Base-by-base conservation (phyloP, 1,140 invertebrate genomes). In the Globodera ellingtonae region DNA sequence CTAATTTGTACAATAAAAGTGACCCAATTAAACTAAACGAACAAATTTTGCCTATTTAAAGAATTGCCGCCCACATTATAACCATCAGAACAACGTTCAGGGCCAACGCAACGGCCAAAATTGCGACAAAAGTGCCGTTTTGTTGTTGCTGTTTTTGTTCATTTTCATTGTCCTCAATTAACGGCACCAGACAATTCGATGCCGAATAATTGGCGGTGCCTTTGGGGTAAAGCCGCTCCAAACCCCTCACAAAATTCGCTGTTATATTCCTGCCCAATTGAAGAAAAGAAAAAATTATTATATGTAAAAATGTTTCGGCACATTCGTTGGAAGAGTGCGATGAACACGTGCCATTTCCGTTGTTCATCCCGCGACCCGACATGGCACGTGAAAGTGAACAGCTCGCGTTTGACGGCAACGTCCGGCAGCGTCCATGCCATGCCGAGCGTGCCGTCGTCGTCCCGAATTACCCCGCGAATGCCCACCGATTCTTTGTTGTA, bases 401-500 rank as follows among this genome's bases (percentile, higher is more conserved):
- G 10, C 46, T 75, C 73, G 8, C 46, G 24, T 18, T n/a, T 13
- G 56, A 75, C 56, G 46, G 73, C 73, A n/a, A 18, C 50, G 6
- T 56, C 35, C 13, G 73, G 73, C 15, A 75, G 8, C 0, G 50
- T 44, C 56, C 73, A 62, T n/a, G 47, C 48, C 50, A 75, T 44
- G 46, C 73, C 73, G 52, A 75, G 15, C n/a, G 50, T 46, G 46
- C 44, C 56, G 10, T 62, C 56, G 10, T 62, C 9, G 44, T 75
- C 65, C 65, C 18, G 56, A 56, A 59, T 8, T 7, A 75, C 73
- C 13, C 13, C 47, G 7, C 73, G 50, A 52, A 75, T 13, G 15
- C 73, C 73, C 18, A 75, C 73, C 56, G 73, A 75, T 56, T 75
- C 73, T 8, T 13, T 8, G 52, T 75, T 75, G 65, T 75, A 75